Evolutionary conservation across 2,888 invertebrate species (phyloP).

Genomic region (Zaprionus obscuricornis): DNA sequence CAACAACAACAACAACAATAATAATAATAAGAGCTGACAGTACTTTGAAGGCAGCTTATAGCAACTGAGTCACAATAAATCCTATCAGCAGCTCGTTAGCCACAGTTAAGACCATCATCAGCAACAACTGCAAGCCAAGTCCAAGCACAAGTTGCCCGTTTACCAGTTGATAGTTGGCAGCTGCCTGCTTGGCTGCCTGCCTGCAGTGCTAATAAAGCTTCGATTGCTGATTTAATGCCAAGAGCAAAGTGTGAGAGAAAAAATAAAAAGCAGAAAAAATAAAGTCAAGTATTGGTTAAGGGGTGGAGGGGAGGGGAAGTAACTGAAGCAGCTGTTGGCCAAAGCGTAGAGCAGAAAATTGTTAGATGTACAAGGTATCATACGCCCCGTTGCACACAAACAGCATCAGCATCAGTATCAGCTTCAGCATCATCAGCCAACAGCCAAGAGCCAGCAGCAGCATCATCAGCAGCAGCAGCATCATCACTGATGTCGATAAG

Average conservation of each 20-base stretch:
- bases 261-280: constrained; percentile 1
- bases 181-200: constrained; percentile 51
- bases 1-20: constrained; percentile 14
- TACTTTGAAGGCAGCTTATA: constrained; percentile 46
- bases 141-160: constrained; percentile 15
- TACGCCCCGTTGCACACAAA: constrained; percentile 67
- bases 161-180: constrained; percentile 25
- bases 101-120: constrained; percentile 49
- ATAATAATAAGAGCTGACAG: constrained; percentile 3
- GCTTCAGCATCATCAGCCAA: background rate
- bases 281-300: constrained; percentile 28
- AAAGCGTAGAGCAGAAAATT: constrained; percentile 48
- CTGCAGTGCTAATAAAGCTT: constrained; percentile 75
- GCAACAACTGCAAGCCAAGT: constrained; percentile 46
- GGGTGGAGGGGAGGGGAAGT: constrained; percentile 28
- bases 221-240: constrained; percentile 75
- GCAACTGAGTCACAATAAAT: constrained; percentile 66
- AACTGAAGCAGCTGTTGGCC: background rate
- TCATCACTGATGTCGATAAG: constrained; percentile 64
- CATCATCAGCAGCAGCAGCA: background rate
- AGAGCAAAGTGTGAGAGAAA: constrained; percentile 10
- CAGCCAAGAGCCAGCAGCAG: no score
- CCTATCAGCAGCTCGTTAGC: constrained; percentile 74
- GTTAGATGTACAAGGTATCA: constrained; percentile 61
- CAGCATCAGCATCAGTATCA: no score